A percentile compares a stretch with the other conserved stretches of the same genome.
Conservation (phyloP, 2,888 invertebrate genomes). For the Eurois occulta region DNA sequence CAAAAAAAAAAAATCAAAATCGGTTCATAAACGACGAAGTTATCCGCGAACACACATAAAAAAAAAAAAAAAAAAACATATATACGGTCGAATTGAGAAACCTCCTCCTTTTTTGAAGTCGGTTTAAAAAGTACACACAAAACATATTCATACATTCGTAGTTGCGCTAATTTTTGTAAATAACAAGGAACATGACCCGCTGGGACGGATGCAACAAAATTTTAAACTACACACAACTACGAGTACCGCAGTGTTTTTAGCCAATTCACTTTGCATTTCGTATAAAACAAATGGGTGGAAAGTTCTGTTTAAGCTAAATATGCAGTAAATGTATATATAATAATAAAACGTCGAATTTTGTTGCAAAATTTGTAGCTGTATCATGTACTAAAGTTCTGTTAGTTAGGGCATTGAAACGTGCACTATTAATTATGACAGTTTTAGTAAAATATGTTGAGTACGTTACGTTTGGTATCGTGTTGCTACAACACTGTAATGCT, state of each 20-base stretch:
- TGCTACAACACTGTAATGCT: background rate
- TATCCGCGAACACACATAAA: too few relatives aligned
- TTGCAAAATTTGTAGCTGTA: conserved; percentile 31
- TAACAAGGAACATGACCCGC: conserved; percentile 58
- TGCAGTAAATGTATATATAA: conserved; percentile 50
- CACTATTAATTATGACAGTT: conserved; percentile 34
- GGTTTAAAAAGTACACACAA: conserved; percentile 31
- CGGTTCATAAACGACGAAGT: too few relatives aligned
- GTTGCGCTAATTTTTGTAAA: conserved; percentile 55
- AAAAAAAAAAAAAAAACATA: too few relatives aligned
- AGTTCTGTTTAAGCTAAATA: conserved; percentile 48
- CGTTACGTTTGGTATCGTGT: conserved; percentile 24
- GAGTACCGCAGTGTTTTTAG: conserved; percentile 55
- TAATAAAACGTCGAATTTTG: conserved; percentile 54
- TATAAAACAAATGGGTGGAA: conserved; percentile 51
- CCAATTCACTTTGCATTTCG: conserved; percentile 62
- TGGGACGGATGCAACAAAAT: conserved; percentile 58
- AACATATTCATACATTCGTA: conserved; percentile 44
- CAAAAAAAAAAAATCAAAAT: too few relatives aligned
- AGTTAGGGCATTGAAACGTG: conserved; percentile 27
- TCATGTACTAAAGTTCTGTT: conserved; percentile 40
- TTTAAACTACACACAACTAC: conserved; percentile 54
- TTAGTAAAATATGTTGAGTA: conserved; percentile 25
- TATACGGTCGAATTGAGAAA: too few relatives aligned
- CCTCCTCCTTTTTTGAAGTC: too few relatives aligned